Evolutionary conservation across 1,140 invertebrate species (phyloP).

Genomic region (Drosophila parabipectinata): DNA sequence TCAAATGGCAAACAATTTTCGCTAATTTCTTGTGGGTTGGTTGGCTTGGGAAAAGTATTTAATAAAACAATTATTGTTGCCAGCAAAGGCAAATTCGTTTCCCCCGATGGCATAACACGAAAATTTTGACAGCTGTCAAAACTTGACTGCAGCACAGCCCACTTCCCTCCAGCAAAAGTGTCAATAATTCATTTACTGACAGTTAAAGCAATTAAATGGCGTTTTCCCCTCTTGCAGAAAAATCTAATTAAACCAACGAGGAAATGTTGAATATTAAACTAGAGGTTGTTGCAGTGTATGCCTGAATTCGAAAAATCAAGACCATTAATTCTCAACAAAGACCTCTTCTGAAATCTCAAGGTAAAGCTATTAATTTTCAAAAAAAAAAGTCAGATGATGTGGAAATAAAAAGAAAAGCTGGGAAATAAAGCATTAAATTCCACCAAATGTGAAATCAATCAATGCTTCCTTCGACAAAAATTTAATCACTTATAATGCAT

Average conservation of each 20-base stretch:
- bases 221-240: not conserved
- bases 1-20: not conserved
- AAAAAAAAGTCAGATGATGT: not conserved
- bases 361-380: conserved; percentile 61
- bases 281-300: conserved; percentile 17
- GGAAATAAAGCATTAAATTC: conserved; percentile 68
- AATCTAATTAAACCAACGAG: conserved; percentile 28
- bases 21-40: conserved; percentile 8
- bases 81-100: not conserved
- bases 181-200: conserved; percentile 72
- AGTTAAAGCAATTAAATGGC: conserved; percentile 74
- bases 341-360: conserved; percentile 18
- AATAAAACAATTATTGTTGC: conserved; percentile 39
- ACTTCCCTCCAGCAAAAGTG: conserved; percentile 10
- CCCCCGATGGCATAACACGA: conserved; percentile 18
- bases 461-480: conserved; percentile 29
- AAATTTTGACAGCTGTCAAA: conserved; percentile 76
- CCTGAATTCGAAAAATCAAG: conserved; percentile 7
- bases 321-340: not conserved
- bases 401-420: too few species aligned
- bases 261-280: too few species aligned
- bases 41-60: conserved; percentile 22
- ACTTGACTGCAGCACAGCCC: conserved; percentile 48
- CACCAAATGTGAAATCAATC: conserved; percentile 62
- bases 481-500: conserved; percentile 70